Evolutionary conservation across 2,113 vertebrate species (phyloP).

Genomic region (Camarhynchus parvulus): DNA sequence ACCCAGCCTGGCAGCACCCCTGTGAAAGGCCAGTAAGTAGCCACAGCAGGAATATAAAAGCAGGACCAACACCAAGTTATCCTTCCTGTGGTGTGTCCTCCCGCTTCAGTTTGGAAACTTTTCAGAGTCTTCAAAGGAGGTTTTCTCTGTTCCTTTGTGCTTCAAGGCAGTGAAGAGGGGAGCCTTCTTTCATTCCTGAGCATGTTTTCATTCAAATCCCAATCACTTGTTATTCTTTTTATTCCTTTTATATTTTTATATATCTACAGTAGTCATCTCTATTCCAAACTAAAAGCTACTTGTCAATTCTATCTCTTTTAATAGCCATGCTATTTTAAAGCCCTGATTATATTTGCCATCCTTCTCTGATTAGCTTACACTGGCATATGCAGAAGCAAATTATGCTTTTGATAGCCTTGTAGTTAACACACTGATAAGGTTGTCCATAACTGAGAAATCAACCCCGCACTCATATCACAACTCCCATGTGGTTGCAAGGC

Average conservation of each 20-base stretch:
- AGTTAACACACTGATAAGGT: not conserved
- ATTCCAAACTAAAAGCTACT: not conserved
- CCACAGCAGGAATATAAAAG: not conserved
- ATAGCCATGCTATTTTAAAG: not conserved
- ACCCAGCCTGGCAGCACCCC: not conserved
- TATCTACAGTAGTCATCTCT: not conserved
- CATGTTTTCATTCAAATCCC: not conserved
- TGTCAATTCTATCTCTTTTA: not conserved
- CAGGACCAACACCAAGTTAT: not conserved
- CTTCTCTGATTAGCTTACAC: not conserved
- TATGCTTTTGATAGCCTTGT: not conserved
- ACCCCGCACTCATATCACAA: not conserved
- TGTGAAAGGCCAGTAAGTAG: not conserved
- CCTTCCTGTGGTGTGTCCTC: not conserved
- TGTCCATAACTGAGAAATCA: not conserved
- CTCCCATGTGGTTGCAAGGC: not conserved
- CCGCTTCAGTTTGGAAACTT: not conserved
- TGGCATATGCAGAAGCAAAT: not conserved
- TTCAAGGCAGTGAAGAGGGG: not conserved
- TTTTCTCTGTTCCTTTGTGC: not conserved
- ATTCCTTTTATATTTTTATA: not conserved
- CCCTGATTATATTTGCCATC: not conserved
- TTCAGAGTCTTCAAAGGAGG: not conserved
- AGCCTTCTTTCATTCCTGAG: not conserved
- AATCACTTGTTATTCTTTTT: not conserved